phyloP scores from a whole-genome alignment of 2,888 invertebrate genomes.

The Platypus cylindrus region DNA sequence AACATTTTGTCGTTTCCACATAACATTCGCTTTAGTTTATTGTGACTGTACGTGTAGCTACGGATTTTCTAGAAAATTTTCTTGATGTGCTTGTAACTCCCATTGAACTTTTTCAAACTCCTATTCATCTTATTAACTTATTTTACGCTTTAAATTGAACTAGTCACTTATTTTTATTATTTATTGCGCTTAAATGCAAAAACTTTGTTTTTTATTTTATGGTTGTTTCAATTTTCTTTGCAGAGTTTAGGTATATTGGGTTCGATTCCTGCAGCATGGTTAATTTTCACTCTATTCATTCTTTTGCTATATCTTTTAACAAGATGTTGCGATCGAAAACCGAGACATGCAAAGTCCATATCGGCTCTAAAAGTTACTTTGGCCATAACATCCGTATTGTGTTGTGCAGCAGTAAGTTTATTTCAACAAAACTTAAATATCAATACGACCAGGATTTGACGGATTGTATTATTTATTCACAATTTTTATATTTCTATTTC shows the following conservation, averaged over 20 bases:
- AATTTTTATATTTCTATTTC: neutral
- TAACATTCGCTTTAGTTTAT: too few species aligned
- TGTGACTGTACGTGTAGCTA: too few species aligned
- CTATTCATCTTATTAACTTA: too few species aligned
- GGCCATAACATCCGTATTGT: conserved; percentile 71
- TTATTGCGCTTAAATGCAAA: too few species aligned
- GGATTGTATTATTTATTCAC: neutral
- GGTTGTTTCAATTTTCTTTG: conserved; percentile 26
- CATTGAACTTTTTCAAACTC: too few species aligned
- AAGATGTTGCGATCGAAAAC: conserved; percentile 90
- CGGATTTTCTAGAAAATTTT: too few species aligned
- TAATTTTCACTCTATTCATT: conserved; percentile 79
- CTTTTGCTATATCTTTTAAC: conserved; percentile 86
- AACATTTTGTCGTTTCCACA: too few species aligned
- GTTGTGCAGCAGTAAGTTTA: conserved; percentile 59
- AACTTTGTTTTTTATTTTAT: too few species aligned
- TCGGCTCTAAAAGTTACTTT: conserved; percentile 72
- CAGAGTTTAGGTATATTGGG: conserved; percentile 89
- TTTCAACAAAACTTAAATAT: neutral
- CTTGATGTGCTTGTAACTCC: too few species aligned
- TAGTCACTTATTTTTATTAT: too few species aligned
- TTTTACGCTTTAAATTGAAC: too few species aligned
- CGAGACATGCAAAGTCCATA: conserved; percentile 77
- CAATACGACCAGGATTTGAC: neutral
- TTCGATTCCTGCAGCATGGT: conserved; percentile 86